phyloP scores from a whole-genome alignment of 2,888 invertebrate genomes.

The Drosophila paramelanica region DNA sequence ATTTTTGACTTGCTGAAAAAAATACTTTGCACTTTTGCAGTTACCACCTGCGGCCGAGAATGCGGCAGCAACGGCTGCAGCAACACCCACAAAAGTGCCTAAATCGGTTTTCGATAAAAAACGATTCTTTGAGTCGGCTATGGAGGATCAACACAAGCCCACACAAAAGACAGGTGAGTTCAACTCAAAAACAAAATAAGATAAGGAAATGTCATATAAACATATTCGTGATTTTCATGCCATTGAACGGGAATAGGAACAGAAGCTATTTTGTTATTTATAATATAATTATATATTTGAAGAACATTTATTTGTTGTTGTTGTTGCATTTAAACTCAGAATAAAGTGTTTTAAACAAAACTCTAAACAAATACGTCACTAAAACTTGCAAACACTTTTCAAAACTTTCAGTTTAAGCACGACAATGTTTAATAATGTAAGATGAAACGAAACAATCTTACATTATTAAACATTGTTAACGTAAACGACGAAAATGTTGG shows the following conservation, averaged over 20 bases:
- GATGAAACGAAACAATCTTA: neutral
- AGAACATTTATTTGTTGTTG: neutral
- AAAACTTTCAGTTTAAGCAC: neutral
- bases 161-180: slow-evolving; percentile 92
- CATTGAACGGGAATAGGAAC: too few species aligned
- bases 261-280: neutral
- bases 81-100: slow-evolving; percentile 88
- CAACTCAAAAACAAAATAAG: neutral
- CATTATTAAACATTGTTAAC: neutral
- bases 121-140: slow-evolving; percentile 97
- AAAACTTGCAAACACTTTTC: neutral
- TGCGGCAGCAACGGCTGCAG: slow-evolving; percentile 86
- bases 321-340: neutral
- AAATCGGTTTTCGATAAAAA: slow-evolving; percentile 97
- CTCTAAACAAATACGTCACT: neutral
- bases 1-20: slow-evolving; percentile 51
- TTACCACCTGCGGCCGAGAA: slow-evolving; percentile 55
- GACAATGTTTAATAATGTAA: too few species aligned
- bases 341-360: neutral
- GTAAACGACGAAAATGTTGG: too few species aligned
- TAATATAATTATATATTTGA: neutral
- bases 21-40: slow-evolving; percentile 62
- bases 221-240: too few species aligned
- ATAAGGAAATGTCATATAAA: neutral
- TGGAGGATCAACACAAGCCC: slow-evolving; percentile 95